Evolutionary conservation across 1,140 invertebrate species (phyloP), one percentile per base, ranked within the genome.

Genomic region (Drosophila parabipectinata): DNA sequence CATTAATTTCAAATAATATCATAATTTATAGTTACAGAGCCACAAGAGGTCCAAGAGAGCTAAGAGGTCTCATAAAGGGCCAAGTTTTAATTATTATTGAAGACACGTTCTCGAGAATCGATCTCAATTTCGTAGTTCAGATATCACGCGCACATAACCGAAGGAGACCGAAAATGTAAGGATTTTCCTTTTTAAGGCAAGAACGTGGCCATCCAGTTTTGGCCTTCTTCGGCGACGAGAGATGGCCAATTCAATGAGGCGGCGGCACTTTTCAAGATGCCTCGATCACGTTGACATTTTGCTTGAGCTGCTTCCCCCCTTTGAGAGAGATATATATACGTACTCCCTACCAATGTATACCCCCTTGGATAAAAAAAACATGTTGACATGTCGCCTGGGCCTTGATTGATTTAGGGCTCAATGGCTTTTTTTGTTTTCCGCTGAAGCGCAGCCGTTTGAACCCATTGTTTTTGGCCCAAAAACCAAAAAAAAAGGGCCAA

Each of bases 51-150:
- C 4, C 39, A 14, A 7, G 8, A 9, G 14, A 37, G 8, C 9
- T 8, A 30, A 30, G 4, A 30, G 4, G 28, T 28, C 39, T 14
- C 10, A 41, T 14, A 14, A n/a, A 45, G 41, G 14, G 41, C 15
- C 37, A 6, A 9, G 2, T 5, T 3, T 10, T n/a, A 4, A 60
- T 87, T 82, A 67, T 48, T 60, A 87, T 66, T 77, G 54, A 68
- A 67, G 63, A 53, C 83, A 87, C 83, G 83, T 87, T 79, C 45
- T 26, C 53, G 41, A 64, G 81, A 87, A 87, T 87, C 83, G 83
- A 87, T 87, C 83, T 87, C 83, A 87, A 87, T 87, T 87, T 87
- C 83, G 83, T 87, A 87, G 83, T 87, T 87, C 83, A 87, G 83
- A 87, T 87, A 87, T 87, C 83, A 87, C 82, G 82, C 82, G 78